Evolutionary conservation across 2,113 vertebrate genomes (phyloP).

Genomic region (Cyanocitta stelleri): DNA sequence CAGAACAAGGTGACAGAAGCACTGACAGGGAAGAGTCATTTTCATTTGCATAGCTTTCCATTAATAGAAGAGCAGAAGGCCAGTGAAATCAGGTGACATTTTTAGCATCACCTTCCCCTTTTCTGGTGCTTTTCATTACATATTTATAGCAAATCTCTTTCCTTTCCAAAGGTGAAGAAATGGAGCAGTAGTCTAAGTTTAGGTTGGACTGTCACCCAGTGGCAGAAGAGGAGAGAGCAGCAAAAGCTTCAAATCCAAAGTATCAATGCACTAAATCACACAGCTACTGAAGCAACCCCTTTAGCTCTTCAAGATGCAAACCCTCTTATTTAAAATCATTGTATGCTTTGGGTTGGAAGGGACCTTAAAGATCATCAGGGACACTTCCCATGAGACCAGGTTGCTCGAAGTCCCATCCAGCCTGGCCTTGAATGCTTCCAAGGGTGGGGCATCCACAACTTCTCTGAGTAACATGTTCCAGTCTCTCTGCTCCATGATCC

Average conservation of each 20-base stretch:
- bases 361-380: not conserved
- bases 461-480: not conserved
- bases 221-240: not conserved
- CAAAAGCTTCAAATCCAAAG: not conserved
- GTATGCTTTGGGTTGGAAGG: not conserved
- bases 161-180: not conserved
- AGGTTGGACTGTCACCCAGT: slow-evolving; percentile 39
- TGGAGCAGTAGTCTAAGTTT: not conserved
- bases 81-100: not conserved
- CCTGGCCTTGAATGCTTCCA: not conserved
- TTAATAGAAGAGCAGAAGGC: not conserved
- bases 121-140: not conserved
- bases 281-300: not conserved
- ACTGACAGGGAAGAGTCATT: not conserved
- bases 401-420: not conserved
- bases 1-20: not conserved
- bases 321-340: not conserved
- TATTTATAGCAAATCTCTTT: not conserved
- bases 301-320: not conserved
- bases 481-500: not conserved
- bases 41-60: not conserved
- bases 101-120: not conserved
- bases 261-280: not conserved
- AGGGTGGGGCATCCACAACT: not conserved
- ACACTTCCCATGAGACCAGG: not conserved